Evolutionary conservation across 2,797 vertebrate genomes (phyloP).

Genomic region (Hozukius guyotensis): DNA sequence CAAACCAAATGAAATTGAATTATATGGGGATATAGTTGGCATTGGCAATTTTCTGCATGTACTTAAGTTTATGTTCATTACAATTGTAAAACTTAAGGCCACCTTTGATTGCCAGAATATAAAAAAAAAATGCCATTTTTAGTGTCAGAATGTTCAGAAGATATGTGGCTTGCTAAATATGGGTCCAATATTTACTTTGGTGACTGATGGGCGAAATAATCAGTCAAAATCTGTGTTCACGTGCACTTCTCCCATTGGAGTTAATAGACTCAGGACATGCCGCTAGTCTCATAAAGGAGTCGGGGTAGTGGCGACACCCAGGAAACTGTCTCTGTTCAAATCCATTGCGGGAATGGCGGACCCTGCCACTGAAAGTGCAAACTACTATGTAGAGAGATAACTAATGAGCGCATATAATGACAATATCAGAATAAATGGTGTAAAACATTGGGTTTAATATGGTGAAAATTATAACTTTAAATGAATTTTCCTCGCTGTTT

Average conservation of each 20-base stretch:
- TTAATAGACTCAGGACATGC: too few species aligned
- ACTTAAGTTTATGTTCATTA: background rate
- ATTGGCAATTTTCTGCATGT: background rate
- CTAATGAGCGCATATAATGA: background rate
- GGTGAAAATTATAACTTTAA: background rate
- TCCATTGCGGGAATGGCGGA: background rate
- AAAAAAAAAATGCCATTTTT: too few species aligned
- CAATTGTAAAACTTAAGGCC: background rate
- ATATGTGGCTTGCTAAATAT: too few species aligned
- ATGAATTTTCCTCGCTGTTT: background rate
- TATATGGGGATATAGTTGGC: background rate
- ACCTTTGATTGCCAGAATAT: background rate
- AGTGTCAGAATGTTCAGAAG: fast-evolving
- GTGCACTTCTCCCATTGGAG: too few species aligned
- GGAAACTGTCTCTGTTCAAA: background rate
- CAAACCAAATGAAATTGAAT: background rate
- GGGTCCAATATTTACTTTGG: too few species aligned
- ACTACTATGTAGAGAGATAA: background rate
- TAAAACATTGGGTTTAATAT: background rate
- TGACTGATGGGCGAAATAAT: too few species aligned
- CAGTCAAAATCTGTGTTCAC: too few species aligned
- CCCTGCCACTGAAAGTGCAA: background rate
- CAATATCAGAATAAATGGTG: background rate
- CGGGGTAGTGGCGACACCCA: too few species aligned
- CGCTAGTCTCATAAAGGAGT: too few species aligned